Evolutionary conservation across 2,888 invertebrate species (phyloP).

Genomic region (Aspidiotus destructor): DNA sequence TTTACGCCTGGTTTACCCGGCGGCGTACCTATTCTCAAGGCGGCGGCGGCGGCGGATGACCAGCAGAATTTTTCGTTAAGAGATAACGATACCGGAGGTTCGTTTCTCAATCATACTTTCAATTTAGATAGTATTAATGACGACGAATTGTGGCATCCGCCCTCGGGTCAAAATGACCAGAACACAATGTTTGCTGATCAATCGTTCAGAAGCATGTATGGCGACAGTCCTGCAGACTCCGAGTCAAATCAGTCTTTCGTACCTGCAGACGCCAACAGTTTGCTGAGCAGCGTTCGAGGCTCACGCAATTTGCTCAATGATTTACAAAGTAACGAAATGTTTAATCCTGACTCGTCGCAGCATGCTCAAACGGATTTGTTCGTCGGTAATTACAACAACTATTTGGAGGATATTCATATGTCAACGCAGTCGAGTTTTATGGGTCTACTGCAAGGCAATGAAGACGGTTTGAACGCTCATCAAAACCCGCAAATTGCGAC

Average conservation of each 20-base stretch:
- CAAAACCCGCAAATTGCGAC: conserved; percentile 13
- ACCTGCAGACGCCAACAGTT: not conserved
- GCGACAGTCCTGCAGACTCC: not conserved
- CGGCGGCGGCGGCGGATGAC: not conserved
- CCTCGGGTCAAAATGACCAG: conserved; percentile 1
- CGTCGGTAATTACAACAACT: not conserved
- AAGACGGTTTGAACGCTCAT: conserved; percentile 10
- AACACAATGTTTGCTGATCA: conserved; percentile 16
- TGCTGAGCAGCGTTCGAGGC: conserved; percentile 15
- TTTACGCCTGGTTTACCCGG: conserved; percentile 34
- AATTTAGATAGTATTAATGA: conserved; percentile 8
- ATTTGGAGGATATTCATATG: conserved; percentile 20
- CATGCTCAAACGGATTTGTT: conserved; percentile 5
- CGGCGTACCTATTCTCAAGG: conserved; percentile 22
- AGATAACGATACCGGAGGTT: not conserved
- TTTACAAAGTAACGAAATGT: conserved; percentile 13
- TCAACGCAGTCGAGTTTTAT: conserved; percentile 28
- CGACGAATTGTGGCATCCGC: conserved; percentile 21
- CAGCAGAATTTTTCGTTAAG: conserved; percentile 5
- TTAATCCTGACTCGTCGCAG: not conserved
- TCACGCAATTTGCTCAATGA: conserved; percentile 9
- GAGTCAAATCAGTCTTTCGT: conserved; percentile 7
- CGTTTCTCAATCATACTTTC: not conserved
- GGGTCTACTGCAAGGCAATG: conserved; percentile 25
- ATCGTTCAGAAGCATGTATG: conserved; percentile 13